These are phyloP conservation scores for Teleiodes luculella DNA, from an alignment of 2,888 invertebrate genomes.

Conservation along the genomic window DNA sequence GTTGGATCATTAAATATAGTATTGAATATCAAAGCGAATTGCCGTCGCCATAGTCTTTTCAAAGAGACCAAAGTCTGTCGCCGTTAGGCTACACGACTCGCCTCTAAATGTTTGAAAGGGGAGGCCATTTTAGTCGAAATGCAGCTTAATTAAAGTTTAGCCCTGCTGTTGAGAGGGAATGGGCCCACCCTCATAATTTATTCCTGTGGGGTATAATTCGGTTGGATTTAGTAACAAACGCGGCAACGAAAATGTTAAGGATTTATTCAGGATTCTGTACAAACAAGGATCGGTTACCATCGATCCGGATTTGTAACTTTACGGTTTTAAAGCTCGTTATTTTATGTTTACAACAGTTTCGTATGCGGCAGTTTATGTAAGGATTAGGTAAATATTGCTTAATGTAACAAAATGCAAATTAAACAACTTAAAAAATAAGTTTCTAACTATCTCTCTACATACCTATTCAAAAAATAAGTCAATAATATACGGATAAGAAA, in stretches of 20 bases:
- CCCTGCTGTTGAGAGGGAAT: slow-evolving; percentile 59
- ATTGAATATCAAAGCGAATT: background rate
- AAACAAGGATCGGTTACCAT: slow-evolving; percentile 8
- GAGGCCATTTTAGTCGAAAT: slow-evolving; percentile 62
- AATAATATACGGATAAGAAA: too few species aligned
- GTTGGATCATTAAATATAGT: background rate
- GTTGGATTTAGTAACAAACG: slow-evolving; percentile 63
- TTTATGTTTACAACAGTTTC: too few species aligned
- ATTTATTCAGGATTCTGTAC: slow-evolving; percentile 26
- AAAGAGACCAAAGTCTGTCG: slow-evolving; percentile 31
- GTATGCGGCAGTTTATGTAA: too few species aligned
- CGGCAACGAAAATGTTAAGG: slow-evolving; percentile 50
- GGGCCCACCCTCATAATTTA: slow-evolving; percentile 68
- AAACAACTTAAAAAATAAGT: too few species aligned
- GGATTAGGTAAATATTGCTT: too few species aligned
- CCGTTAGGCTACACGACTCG: slow-evolving; percentile 44
- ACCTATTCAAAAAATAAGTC: too few species aligned
- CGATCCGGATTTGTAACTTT: background rate
- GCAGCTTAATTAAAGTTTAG: slow-evolving; percentile 73
- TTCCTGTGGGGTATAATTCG: slow-evolving; percentile 66
- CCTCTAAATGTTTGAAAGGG: slow-evolving; percentile 62
- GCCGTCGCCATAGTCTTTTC: background rate
- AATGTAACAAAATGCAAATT: too few species aligned
- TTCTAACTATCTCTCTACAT: too few species aligned
- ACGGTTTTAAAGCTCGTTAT: too few species aligned